These are phyloP conservation scores for Macrochelys suwanniensis DNA, from an alignment of 2,797 vertebrate genomes.

Conservation along the genomic window DNA sequence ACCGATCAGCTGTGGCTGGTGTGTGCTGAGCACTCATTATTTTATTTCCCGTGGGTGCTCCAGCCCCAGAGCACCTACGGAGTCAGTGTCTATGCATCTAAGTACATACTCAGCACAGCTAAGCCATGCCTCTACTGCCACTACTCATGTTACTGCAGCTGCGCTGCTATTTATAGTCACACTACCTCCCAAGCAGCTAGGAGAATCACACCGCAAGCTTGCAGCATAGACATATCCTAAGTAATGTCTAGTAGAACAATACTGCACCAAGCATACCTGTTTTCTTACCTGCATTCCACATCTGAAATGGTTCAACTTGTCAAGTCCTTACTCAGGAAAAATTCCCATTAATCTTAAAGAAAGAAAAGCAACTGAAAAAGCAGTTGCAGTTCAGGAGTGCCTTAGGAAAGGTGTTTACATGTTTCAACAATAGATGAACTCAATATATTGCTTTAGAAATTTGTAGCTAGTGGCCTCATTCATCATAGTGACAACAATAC, in stretches of 20 bases:
- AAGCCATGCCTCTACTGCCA: neutral
- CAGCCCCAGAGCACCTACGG: too few relatives aligned
- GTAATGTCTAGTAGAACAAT: neutral
- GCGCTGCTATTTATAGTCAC: neutral
- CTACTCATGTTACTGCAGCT: neutral
- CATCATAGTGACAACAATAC: slow-evolving; percentile 73
- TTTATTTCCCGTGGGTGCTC: too few relatives aligned
- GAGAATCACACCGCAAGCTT: neutral
- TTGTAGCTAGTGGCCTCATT: slow-evolving; percentile 70
- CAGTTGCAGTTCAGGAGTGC: neutral
- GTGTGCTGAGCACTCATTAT: too few relatives aligned
- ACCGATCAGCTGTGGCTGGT: too few relatives aligned
- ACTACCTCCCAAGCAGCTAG: neutral
- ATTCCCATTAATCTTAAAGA: slow-evolving; percentile 24
- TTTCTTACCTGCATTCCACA: neutral
- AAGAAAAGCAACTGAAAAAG: slow-evolving; percentile 33
- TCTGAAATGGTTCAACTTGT: slow-evolving; percentile 4
- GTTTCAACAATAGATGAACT: slow-evolving; percentile 47
- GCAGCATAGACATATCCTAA: neutral
- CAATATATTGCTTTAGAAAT: slow-evolving; percentile 67
- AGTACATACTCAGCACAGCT: neutral
- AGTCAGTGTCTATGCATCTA: too few relatives aligned
- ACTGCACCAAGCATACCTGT: neutral
- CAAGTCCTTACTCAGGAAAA: neutral
- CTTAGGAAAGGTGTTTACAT: slow-evolving; percentile 30